These are phyloP conservation scores for Pocillopora damicornis DNA, from an alignment of 64 coral and sea anemone genomes.

Conservation along the genomic window DNA sequence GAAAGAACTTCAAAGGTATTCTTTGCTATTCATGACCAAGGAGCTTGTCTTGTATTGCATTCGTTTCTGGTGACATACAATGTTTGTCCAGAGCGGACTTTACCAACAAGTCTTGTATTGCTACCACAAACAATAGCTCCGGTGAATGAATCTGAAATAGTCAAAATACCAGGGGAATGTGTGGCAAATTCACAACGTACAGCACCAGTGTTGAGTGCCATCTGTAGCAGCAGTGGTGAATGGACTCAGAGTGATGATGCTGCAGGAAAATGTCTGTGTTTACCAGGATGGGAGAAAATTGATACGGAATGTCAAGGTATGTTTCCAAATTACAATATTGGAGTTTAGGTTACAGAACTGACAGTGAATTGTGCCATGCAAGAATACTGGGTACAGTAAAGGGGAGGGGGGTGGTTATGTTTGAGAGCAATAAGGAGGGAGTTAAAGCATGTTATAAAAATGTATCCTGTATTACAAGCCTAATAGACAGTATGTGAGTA, in stretches of 20 bases:
- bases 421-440: no score
- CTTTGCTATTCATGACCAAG: constrained; percentile 44
- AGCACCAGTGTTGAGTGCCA: constrained; percentile 5
- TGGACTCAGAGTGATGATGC: constrained; percentile 13
- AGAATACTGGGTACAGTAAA: no score
- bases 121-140: constrained; percentile 28
- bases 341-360: no score
- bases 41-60: constrained; percentile 11
- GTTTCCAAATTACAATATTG: neutral
- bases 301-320: constrained; percentile 37
- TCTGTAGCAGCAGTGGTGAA: constrained; percentile 29
- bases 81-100: constrained; percentile 5
- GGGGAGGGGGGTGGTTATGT: no score
- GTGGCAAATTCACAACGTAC: constrained; percentile 16
- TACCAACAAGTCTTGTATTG: constrained; percentile 19
- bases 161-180: constrained; percentile 24
- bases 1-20: constrained; percentile 23
- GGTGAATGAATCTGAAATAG: constrained; percentile 22
- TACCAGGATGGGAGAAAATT: constrained; percentile 29
- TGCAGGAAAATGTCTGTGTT: constrained; percentile 42
- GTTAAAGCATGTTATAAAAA: no score
- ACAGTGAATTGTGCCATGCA: no score
- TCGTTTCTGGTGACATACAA: constrained; percentile 16
- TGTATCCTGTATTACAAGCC: no score
- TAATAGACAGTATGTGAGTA: no score